Conservation (phyloP, 2,888 invertebrate genomes). For the Ectemnius cavifrons region DNA sequence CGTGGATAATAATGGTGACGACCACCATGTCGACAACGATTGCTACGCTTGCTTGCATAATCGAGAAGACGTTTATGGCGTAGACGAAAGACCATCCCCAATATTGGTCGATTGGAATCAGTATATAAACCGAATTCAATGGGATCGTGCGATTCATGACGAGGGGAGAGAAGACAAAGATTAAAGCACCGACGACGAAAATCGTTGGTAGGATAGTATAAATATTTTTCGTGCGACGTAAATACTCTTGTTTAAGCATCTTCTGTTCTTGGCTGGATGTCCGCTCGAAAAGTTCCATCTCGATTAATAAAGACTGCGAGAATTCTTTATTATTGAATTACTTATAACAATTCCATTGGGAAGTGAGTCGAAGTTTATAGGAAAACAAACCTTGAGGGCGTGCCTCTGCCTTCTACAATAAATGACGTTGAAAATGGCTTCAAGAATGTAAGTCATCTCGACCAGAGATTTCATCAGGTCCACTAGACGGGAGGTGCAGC, state of each 20-base stretch:
- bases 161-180: constrained; percentile 28
- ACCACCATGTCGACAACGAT: constrained; percentile 39
- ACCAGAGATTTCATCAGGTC: constrained; percentile 27
- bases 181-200: constrained; percentile 11
- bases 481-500: constrained; percentile 4
- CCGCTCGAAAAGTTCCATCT: constrained; percentile 33
- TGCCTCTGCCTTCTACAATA: constrained; percentile 30
- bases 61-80: constrained; percentile 15
- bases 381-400: constrained; percentile 38
- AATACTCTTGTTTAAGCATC: background rate
- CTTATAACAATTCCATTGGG: too few relatives aligned
- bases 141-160: constrained; percentile 19
- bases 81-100: constrained; percentile 39
- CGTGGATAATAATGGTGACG: constrained; percentile 36
- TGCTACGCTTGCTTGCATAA: constrained; percentile 12
- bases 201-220: background rate
- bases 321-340: background rate
- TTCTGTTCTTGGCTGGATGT: constrained; percentile 27
- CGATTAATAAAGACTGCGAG: constrained; percentile 41
- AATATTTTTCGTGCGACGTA: background rate
- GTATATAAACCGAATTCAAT: constrained; percentile 36
- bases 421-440: constrained; percentile 29
- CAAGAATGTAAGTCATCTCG: constrained; percentile 28
- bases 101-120: constrained; percentile 16
- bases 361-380: too few relatives aligned